Conservation (phyloP, 2,888 invertebrate genomes). For the Nomada flava region DNA sequence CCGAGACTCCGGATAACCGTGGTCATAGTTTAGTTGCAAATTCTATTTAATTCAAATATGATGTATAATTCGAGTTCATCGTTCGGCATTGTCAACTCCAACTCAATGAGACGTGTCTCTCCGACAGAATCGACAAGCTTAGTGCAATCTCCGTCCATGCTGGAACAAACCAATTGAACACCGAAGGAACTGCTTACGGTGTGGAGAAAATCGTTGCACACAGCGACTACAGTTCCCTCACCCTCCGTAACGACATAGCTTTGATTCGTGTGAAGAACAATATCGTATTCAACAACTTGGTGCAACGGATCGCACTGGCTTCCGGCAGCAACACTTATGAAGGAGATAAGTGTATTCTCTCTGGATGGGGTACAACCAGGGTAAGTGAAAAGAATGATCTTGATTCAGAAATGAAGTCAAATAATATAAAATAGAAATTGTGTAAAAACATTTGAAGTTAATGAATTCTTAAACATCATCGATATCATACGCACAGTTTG, state of each 20-base stretch:
- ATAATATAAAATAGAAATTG: neutral
- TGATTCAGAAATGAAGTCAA: neutral
- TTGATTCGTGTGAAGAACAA: conserved; percentile 69
- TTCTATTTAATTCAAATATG: neutral
- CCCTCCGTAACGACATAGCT: conserved; percentile 73
- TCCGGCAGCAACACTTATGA: conserved; percentile 39
- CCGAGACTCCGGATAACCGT: too few relatives aligned
- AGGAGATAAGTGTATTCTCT: conserved; percentile 61
- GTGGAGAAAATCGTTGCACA: conserved; percentile 51
- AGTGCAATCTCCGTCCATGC: conserved; percentile 25
- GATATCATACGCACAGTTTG: too few relatives aligned
- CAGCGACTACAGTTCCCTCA: conserved; percentile 24
- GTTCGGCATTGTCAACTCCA: neutral
- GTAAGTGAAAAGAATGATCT: conserved; percentile 52
- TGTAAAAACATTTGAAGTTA: neutral
- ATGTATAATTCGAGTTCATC: neutral
- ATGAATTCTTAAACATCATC: too few relatives aligned
- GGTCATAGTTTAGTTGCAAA: neutral
- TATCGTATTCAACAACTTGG: conserved; percentile 67
- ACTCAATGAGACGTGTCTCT: neutral
- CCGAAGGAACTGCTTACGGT: conserved; percentile 31
- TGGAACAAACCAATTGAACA: conserved; percentile 55
- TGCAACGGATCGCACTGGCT: conserved; percentile 71
- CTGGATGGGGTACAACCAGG: conserved; percentile 76
- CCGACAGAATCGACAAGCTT: neutral